phyloP scores from a whole-genome alignment of 2,113 vertebrate species.

The Leptobrachium leishanense region DNA sequence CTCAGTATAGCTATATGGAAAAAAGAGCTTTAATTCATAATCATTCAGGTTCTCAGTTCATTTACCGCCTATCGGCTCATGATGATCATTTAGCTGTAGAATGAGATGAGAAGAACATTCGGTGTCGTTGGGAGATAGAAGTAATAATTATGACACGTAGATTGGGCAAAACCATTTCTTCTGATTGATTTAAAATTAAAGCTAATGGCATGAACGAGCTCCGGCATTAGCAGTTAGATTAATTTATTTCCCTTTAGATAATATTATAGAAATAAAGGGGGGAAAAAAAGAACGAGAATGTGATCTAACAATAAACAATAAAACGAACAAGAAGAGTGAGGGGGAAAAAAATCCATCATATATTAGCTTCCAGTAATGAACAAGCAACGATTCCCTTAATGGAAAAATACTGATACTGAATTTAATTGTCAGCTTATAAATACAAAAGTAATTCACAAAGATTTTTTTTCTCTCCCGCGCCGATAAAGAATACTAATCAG shows the following conservation, averaged over 20 bases:
- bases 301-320: conserved; percentile 45
- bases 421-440: conserved; percentile 1
- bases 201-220: conserved; percentile 37
- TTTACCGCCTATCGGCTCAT: conserved; percentile 30
- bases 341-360: conserved; percentile 18
- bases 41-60: conserved; percentile 25
- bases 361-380: conserved; percentile 34
- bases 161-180: conserved; percentile 42
- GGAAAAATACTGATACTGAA: conserved; percentile 10
- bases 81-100: conserved; percentile 34
- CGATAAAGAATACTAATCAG: neutral
- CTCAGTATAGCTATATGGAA: neutral
- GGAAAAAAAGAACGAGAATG: conserved; percentile 15
- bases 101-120: conserved; percentile 28
- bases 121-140: conserved; percentile 39
- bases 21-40: conserved; percentile 6
- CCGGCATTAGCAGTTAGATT: conserved; percentile 37
- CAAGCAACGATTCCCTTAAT: conserved; percentile 30
- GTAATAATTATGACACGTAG: conserved; percentile 47
- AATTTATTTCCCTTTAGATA: conserved; percentile 45
- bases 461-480: neutral
- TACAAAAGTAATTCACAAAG: conserved; percentile 1
- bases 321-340: conserved; percentile 24
- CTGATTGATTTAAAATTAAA: conserved; percentile 48
- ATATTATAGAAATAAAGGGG: conserved; percentile 9